These are phyloP conservation scores for Rotaria sp. DNA, from an alignment of 2,888 invertebrate species.

Conservation along the genomic window DNA sequence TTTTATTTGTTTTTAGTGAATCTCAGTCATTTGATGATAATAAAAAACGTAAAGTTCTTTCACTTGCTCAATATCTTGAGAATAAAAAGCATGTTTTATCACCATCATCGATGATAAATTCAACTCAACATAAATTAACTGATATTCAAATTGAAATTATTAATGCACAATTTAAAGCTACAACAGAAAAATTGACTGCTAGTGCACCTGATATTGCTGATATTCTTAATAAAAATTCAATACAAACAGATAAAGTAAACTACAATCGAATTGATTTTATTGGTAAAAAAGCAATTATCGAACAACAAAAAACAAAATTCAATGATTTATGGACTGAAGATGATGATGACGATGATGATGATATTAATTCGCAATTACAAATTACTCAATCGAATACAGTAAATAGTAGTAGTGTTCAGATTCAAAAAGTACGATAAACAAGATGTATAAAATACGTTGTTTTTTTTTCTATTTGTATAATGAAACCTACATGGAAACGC, in stretches of 20 bases:
- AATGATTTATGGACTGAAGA: background rate
- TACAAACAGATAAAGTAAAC: background rate
- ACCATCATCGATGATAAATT: background rate
- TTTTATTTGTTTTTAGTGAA: background rate
- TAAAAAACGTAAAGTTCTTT: constrained; percentile 26
- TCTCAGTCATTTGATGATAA: background rate
- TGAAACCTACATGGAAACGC: background rate
- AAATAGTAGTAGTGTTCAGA: background rate
- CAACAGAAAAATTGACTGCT: background rate
- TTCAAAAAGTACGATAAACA: background rate
- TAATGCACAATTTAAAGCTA: background rate
- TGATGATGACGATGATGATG: background rate
- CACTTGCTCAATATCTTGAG: background rate
- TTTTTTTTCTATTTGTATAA: background rate
- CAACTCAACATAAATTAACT: background rate
- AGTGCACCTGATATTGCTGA: background rate
- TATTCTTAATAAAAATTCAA: background rate
- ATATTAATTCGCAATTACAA: background rate
- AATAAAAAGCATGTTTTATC: background rate
- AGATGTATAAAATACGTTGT: background rate
- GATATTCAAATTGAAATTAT: background rate
- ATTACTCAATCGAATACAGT: background rate
- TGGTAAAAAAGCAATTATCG: too few relatives aligned
- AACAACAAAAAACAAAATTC: background rate
- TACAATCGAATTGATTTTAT: background rate